Conservation (phyloP, 1,140 invertebrate species). For the Zaprionus kolodkinae region DNA sequence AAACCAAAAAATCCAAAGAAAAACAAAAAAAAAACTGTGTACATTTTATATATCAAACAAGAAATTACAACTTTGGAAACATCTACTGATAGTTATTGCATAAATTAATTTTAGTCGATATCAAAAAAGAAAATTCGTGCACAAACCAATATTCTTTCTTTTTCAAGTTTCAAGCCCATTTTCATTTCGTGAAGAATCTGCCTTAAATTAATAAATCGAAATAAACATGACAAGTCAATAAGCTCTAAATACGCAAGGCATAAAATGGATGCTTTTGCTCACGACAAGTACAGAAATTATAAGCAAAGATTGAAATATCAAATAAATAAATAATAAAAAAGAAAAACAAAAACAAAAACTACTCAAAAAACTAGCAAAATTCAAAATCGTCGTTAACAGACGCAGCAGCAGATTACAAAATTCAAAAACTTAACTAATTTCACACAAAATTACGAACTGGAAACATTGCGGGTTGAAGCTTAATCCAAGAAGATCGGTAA, state of each 20-base stretch:
- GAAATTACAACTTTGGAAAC: constrained; percentile 67
- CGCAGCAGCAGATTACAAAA: constrained; percentile 70
- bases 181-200: constrained; percentile 88
- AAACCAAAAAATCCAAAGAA: constrained; percentile 54
- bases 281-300: constrained; percentile 25
- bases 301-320: constrained; percentile 48
- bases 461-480: constrained; percentile 50
- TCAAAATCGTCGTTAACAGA: constrained; percentile 65
- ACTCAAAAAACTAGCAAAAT: constrained; percentile 65
- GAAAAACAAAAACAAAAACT: constrained; percentile 5
- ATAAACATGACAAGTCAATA: constrained; percentile 70
- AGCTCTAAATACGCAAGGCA: constrained; percentile 33
- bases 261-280: background rate
- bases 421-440: constrained; percentile 63
- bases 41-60: constrained; percentile 52
- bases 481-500: constrained; percentile 26
- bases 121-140: constrained; percentile 39
- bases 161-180: constrained; percentile 73
- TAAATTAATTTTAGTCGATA: constrained; percentile 51
- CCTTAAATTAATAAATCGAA: constrained; percentile 85
- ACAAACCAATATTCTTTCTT: constrained; percentile 52
- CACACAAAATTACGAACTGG: constrained; percentile 56
- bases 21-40: constrained; percentile 51
- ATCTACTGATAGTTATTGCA: constrained; percentile 69
- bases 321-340: constrained; percentile 45